Evolutionary conservation across 2,113 vertebrate genomes (phyloP).

Genomic region (Probosciger aterrimus): DNA sequence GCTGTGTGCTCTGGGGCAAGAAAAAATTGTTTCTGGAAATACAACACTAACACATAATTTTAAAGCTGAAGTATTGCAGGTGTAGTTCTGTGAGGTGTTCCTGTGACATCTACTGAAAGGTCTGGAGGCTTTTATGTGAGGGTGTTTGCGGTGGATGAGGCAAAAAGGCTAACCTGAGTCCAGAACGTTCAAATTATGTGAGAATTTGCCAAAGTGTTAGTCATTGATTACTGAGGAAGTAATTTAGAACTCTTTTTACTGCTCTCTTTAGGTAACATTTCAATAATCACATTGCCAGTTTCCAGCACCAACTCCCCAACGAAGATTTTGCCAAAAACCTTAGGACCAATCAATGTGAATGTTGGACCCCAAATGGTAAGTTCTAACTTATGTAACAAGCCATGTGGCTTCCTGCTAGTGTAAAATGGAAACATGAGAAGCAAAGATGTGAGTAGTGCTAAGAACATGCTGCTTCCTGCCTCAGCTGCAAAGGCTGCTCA

Average conservation of each 20-base stretch:
- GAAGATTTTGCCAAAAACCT: slow-evolving; percentile 80
- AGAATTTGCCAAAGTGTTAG: not conserved
- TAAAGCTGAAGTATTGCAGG: not conserved
- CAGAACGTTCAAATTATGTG: not conserved
- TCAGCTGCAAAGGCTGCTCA: not conserved
- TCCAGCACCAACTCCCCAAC: slow-evolving; percentile 73
- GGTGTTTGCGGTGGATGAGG: not conserved
- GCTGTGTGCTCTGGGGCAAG: not conserved
- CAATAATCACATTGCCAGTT: slow-evolving; percentile 73
- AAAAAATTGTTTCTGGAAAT: not conserved
- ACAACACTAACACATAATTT: not conserved
- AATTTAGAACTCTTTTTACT: not conserved
- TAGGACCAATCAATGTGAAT: slow-evolving; percentile 81
- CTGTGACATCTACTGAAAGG: not conserved
- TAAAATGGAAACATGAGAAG: not conserved
- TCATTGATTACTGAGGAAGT: not conserved
- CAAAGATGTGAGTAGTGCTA: not conserved
- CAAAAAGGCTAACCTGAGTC: not conserved
- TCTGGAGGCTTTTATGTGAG: not conserved
- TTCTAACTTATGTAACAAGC: not conserved
- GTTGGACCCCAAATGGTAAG: slow-evolving; percentile 83
- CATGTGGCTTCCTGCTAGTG: not conserved
- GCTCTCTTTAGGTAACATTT: slow-evolving; percentile 73
- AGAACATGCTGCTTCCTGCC: not conserved
- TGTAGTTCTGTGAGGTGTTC: not conserved